These are phyloP conservation scores for Agonopterix subpropinquella DNA, from an alignment of 2,888 invertebrate genomes.

Conservation along the genomic window DNA sequence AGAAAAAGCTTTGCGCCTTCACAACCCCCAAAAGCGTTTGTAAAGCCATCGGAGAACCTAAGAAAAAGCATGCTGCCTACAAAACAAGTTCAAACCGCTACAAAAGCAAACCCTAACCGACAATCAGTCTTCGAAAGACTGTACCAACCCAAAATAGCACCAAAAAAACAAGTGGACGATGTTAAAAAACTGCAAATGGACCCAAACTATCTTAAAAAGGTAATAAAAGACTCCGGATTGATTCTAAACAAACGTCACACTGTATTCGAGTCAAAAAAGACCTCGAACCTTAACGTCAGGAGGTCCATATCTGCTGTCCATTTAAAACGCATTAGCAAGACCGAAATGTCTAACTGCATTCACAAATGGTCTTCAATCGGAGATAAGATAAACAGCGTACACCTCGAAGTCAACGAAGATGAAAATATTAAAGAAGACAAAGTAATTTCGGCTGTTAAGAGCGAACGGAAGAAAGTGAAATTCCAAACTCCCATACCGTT, in stretches of 20 bases:
- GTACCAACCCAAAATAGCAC: constrained; percentile 46
- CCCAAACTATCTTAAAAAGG: constrained; percentile 40
- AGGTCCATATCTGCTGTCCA: constrained; percentile 69
- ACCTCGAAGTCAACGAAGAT: constrained; percentile 47
- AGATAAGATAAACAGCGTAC: constrained; percentile 45
- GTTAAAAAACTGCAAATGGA: constrained; percentile 38
- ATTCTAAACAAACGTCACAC: constrained; percentile 43
- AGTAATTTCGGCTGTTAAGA: constrained; percentile 52
- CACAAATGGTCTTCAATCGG: constrained; percentile 62
- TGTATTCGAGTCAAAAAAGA: constrained; percentile 27
- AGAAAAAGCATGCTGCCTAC: constrained; percentile 6
- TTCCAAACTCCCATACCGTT: constrained; percentile 48
- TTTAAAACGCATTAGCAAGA: constrained; percentile 51
- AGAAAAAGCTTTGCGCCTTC: neutral
- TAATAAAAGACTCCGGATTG: constrained; percentile 32
- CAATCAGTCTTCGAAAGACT: constrained; percentile 58
- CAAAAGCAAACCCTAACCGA: constrained; percentile 12
- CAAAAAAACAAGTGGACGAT: constrained; percentile 24
- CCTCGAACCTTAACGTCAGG: constrained; percentile 28
- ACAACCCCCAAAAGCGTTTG: neutral
- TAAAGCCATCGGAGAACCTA: neutral
- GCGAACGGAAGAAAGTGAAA: constrained; percentile 58
- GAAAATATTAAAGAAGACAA: constrained; percentile 34
- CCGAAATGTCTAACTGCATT: constrained; percentile 48
- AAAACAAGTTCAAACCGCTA: neutral